A percentile compares a stretch with the other conserved stretches of the same genome.
phyloP scores from a whole-genome alignment of 2,797 vertebrate species.

The Lacerta viridis region DNA sequence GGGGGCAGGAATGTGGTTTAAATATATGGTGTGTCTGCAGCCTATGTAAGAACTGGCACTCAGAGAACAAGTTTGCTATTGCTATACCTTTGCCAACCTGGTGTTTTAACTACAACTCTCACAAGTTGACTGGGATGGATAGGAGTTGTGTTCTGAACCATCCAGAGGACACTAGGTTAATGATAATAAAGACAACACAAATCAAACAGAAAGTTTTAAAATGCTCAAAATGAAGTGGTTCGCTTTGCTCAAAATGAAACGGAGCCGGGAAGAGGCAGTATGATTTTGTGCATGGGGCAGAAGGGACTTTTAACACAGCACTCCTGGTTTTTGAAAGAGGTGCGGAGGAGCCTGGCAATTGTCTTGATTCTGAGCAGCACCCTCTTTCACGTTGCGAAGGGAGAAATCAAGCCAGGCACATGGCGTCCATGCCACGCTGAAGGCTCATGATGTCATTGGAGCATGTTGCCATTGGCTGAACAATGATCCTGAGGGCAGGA shows the following conservation, averaged over 20 bases:
- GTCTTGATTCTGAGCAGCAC: too few species aligned
- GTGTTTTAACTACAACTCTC: too few species aligned
- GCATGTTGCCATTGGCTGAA: background rate
- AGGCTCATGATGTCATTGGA: conserved; percentile 19
- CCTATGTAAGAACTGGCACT: too few species aligned
- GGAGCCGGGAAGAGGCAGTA: background rate
- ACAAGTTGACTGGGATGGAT: too few species aligned
- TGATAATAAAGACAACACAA: too few species aligned
- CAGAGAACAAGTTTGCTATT: too few species aligned
- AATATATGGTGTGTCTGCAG: too few species aligned
- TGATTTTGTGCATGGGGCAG: background rate
- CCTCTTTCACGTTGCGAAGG: background rate
- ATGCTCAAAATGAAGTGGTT: background rate
- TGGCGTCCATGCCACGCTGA: background rate
- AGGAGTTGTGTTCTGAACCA: too few species aligned
- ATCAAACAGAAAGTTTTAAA: background rate
- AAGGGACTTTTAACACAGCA: background rate
- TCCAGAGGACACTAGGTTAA: too few species aligned
- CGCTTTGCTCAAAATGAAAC: background rate
- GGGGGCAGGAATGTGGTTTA: too few species aligned
- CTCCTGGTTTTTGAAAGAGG: background rate
- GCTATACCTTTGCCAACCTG: too few species aligned
- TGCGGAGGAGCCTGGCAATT: background rate
- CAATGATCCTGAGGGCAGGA: conserved; percentile 20
- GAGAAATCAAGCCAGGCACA: background rate